Evolutionary conservation across 1,140 invertebrate species (phyloP).

Genomic region (Drosophila varians): DNA sequence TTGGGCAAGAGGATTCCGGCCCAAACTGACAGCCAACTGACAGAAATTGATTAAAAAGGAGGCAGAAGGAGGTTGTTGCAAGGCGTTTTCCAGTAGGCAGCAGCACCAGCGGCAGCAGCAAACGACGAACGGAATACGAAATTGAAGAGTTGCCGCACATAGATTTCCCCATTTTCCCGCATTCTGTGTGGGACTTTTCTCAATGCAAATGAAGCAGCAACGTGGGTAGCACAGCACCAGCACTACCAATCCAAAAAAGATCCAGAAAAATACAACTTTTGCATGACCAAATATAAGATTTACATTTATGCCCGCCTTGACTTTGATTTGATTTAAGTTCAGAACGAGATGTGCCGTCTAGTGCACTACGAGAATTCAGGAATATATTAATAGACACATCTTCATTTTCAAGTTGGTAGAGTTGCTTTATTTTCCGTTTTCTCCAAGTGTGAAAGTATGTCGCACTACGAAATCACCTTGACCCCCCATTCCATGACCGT

Average conservation of each 20-base stretch:
- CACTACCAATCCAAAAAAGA: conserved; percentile 7
- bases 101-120: too few species aligned
- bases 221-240: conserved; percentile 34
- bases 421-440: too few species aligned
- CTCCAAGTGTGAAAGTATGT: not conserved
- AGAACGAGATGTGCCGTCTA: conserved; percentile 10
- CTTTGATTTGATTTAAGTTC: conserved; percentile 48
- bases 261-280: conserved; percentile 22
- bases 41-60: conserved; percentile 77
- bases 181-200: conserved; percentile 33
- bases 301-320: conserved; percentile 49
- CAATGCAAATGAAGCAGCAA: conserved; percentile 56
- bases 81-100: conserved; percentile 56
- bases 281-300: conserved; percentile 46
- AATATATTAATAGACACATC: not conserved
- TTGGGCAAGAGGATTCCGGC: conserved; percentile 31
- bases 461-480: conserved; percentile 18
- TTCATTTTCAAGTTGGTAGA: too few species aligned
- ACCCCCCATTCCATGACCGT: conserved; percentile 11
- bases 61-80: conserved; percentile 23
- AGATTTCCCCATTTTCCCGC: conserved; percentile 47
- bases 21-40: conserved; percentile 72
- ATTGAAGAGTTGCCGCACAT: conserved; percentile 55
- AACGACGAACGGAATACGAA: conserved; percentile 62
- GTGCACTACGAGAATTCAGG: conserved; percentile 6